Evolutionary conservation across 2,797 vertebrate species (phyloP).

Genomic region (Poecile montanus): DNA sequence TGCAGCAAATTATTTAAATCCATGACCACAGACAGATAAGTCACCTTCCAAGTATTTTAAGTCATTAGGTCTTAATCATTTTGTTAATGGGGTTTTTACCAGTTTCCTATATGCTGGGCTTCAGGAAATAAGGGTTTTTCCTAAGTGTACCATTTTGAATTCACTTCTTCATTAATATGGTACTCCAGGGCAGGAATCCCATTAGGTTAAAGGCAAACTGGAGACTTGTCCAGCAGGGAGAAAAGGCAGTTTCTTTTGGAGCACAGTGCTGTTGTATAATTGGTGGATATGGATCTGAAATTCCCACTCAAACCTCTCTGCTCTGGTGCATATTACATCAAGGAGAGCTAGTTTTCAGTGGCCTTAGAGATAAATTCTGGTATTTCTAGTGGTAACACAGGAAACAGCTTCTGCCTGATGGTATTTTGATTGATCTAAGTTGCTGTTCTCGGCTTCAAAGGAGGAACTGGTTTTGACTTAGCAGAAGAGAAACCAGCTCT

Average conservation of each 20-base stretch:
- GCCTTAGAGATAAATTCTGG: neutral
- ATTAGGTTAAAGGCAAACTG: neutral
- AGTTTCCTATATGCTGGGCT: neutral
- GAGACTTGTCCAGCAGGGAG: neutral
- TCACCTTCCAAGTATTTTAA: neutral
- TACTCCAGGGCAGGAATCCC: neutral
- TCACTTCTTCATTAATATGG: neutral
- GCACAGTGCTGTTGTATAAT: neutral
- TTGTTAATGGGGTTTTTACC: neutral
- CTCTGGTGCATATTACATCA: neutral
- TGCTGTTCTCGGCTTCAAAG: neutral
- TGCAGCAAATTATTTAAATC: neutral
- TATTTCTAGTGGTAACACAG: neutral
- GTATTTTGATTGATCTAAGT: neutral
- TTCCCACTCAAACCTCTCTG: neutral
- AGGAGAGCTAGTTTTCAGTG: neutral
- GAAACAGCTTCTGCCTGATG: neutral
- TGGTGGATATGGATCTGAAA: neutral
- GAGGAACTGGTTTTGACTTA: neutral
- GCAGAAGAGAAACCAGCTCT: neutral
- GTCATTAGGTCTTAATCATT: neutral
- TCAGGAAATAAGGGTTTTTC: neutral
- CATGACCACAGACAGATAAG: neutral
- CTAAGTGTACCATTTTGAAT: neutral
- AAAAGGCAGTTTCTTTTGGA: neutral